phyloP scores from a whole-genome alignment of 92 coral and sea anemone genomes.

The Hydrozoanthus gracilis region DNA sequence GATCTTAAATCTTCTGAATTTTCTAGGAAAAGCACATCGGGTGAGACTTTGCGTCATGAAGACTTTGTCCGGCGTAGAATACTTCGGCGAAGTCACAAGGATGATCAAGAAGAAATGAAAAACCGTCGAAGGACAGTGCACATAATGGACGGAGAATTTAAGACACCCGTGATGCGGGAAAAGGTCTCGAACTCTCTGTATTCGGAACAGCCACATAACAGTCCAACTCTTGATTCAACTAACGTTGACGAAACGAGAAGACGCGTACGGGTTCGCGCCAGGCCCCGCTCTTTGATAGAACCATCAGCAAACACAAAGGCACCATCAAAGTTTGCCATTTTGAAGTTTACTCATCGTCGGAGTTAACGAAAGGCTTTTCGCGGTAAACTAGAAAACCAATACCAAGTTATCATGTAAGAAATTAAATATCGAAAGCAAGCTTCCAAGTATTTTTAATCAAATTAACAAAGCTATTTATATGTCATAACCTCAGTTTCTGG shows the following conservation, averaged over 20 bases:
- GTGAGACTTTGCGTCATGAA: background rate
- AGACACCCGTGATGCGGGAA: background rate
- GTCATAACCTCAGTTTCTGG: too few relatives aligned
- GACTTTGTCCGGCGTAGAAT: constrained; percentile 21
- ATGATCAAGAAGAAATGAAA: constrained; percentile 16
- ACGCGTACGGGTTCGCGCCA: constrained; percentile 25
- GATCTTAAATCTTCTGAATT: constrained; percentile 11
- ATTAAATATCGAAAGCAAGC: too few relatives aligned
- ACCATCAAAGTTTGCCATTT: constrained; percentile 17
- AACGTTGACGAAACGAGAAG: background rate
- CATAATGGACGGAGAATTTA: constrained; percentile 3
- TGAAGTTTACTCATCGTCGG: constrained; percentile 33
- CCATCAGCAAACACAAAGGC: constrained; percentile 13
- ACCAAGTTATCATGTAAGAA: too few relatives aligned
- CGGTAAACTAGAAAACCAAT: too few relatives aligned
- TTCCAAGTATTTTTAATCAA: too few relatives aligned
- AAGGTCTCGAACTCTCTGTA: background rate
- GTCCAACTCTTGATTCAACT: background rate
- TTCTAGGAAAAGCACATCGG: background rate
- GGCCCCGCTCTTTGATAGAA: constrained; percentile 41
- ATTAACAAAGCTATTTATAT: too few relatives aligned
- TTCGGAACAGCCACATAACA: background rate
- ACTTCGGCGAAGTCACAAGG: constrained; percentile 17
- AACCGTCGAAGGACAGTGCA: constrained; percentile 37
- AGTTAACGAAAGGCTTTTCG: background rate